These are phyloP conservation scores for Philotrypesis tridentata DNA, from an alignment of 1,140 invertebrate species.

Conservation along the genomic window DNA sequence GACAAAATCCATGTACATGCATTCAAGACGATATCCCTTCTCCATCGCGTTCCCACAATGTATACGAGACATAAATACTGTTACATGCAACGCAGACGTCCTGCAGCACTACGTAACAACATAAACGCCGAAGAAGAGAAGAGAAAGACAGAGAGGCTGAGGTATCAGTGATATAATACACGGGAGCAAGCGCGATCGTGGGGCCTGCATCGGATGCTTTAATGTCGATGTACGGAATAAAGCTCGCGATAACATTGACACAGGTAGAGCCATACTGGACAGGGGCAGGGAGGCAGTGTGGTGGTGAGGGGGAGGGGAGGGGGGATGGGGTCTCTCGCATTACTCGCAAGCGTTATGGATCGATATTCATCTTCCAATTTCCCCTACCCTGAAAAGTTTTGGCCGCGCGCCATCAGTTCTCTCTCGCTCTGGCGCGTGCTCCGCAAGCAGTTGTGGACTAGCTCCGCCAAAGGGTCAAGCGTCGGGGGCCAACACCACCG, in stretches of 20 bases:
- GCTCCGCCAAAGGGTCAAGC: conserved; percentile 40
- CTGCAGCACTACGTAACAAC: no score
- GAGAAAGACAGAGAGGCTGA: background rate
- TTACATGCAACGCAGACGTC: background rate
- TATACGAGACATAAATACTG: background rate
- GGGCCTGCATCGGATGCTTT: conserved; percentile 21
- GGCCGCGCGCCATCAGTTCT: conserved; percentile 25
- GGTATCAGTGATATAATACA: background rate
- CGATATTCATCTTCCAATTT: conserved; percentile 70
- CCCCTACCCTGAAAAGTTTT: conserved; percentile 48
- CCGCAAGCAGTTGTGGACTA: conserved; percentile 21
- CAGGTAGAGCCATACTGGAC: background rate
- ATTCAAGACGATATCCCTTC: background rate
- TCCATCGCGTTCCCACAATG: background rate
- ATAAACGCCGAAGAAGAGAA: background rate
- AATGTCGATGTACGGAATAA: conserved; percentile 46
- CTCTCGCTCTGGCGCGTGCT: conserved; percentile 27
- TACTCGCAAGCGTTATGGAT: conserved; percentile 47
- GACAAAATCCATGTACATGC: background rate
- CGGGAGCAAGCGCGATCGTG: background rate
- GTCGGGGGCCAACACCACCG: background rate
- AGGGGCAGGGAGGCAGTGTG: conserved; percentile 11
- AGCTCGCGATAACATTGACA: conserved; percentile 63
- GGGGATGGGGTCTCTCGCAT: no score
- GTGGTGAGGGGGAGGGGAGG: no score